These are phyloP conservation scores for Acrossocheilus fasciatus DNA, from an alignment of 2,797 vertebrate species.

Conservation along the genomic window DNA sequence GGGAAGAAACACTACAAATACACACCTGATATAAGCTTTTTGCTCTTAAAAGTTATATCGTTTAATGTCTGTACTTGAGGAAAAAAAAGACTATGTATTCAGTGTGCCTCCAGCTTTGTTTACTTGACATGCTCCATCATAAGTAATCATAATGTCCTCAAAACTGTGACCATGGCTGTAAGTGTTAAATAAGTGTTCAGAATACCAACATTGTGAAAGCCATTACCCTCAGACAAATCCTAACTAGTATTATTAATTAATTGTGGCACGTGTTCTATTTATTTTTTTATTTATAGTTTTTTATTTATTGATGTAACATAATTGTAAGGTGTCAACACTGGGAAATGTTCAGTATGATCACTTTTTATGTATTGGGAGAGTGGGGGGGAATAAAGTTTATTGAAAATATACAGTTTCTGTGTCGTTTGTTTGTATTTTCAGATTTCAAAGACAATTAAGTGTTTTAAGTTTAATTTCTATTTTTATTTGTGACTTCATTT, in stretches of 20 bases:
- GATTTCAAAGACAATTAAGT: not conserved
- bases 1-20: slow-evolving; percentile 74
- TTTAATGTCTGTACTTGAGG: slow-evolving; percentile 72
- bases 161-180: slow-evolving; percentile 84
- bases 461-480: not conserved
- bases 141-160: slow-evolving; percentile 76
- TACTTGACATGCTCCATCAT: slow-evolving; percentile 75
- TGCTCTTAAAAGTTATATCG: slow-evolving; percentile 73
- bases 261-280: slow-evolving; percentile 79
- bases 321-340: slow-evolving; percentile 77
- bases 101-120: slow-evolving; percentile 75
- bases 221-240: slow-evolving; percentile 76
- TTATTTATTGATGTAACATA: slow-evolving; percentile 80
- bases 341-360: slow-evolving; percentile 78
- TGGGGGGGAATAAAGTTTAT: slow-evolving; percentile 82
- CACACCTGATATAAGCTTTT: slow-evolving; percentile 83
- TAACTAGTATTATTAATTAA: slow-evolving; percentile 69
- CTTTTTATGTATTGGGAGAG: slow-evolving; percentile 78
- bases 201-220: slow-evolving; percentile 79
- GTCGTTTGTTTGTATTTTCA: not conserved
- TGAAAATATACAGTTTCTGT: slow-evolving; percentile 51
- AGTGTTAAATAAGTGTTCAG: slow-evolving; percentile 75
- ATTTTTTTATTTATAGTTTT: slow-evolving; percentile 83
- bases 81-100: slow-evolving; percentile 66
- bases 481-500: too few relatives aligned